Conservation (phyloP, 2,888 invertebrate genomes). For the Heteropelma amictum region DNA sequence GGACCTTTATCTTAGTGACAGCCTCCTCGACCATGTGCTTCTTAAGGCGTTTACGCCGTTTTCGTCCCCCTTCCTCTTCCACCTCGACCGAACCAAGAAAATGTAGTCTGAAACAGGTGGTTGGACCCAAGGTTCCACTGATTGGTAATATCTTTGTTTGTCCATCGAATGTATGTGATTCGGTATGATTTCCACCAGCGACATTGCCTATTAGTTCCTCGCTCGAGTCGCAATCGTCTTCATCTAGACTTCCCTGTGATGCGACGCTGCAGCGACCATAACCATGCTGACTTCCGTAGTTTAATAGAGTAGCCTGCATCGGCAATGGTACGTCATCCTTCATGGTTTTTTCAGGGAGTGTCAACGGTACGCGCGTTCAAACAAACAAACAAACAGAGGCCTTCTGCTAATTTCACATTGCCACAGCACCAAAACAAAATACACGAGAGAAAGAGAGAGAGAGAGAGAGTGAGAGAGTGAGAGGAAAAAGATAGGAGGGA, state of each 20-base stretch:
- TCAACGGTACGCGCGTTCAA: constrained; percentile 68
- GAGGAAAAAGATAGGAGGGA: constrained; percentile 66
- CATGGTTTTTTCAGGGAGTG: constrained; percentile 55
- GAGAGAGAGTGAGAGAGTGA: background rate
- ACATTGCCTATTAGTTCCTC: constrained; percentile 76
- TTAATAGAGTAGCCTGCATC: constrained; percentile 75
- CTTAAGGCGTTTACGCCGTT: constrained; percentile 88
- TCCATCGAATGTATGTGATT: constrained; percentile 66
- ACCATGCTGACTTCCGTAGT: constrained; percentile 75
- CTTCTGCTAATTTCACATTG: constrained; percentile 74
- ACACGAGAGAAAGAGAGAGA: background rate
- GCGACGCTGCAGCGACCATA: constrained; percentile 75
- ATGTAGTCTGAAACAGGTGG: constrained; percentile 88
- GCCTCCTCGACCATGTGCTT: constrained; percentile 94
- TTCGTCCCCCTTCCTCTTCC: constrained; percentile 86
- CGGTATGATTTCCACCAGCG: constrained; percentile 71
- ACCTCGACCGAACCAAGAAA: constrained; percentile 93
- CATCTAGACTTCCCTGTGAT: constrained; percentile 76
- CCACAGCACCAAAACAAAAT: constrained; percentile 67
- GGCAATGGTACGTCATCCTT: constrained; percentile 73
- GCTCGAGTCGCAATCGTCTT: constrained; percentile 77
- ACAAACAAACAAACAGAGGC: constrained; percentile 76
- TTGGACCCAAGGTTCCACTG: constrained; percentile 70
- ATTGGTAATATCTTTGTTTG: constrained; percentile 73
- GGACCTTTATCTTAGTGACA: constrained; percentile 91